phyloP scores from a whole-genome alignment of 2,888 invertebrate genomes.

The Noctua fimbriata region DNA sequence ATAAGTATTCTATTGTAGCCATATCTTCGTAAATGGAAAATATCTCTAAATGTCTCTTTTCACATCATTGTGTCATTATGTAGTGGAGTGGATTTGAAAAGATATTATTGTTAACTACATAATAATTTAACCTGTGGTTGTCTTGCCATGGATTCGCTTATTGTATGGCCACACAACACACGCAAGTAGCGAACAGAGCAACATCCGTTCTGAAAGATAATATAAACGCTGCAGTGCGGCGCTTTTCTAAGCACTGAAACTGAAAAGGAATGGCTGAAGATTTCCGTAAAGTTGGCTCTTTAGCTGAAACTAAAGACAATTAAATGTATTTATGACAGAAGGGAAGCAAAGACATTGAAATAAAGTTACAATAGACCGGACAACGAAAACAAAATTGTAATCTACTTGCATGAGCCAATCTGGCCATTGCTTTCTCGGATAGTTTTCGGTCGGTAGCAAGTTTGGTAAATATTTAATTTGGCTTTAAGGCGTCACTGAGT shows the following conservation, averaged over 20 bases:
- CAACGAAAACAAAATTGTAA: no score
- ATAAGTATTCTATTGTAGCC: neutral
- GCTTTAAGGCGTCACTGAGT: no score
- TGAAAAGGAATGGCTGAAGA: neutral
- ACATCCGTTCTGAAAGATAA: constrained; percentile 45
- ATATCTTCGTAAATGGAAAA: neutral
- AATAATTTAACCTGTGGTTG: no score
- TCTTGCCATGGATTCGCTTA: constrained; percentile 21
- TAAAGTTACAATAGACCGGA: no score
- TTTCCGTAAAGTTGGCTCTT: neutral
- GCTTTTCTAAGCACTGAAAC: constrained; percentile 25
- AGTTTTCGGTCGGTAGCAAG: no score
- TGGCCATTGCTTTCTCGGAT: no score
- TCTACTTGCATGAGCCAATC: no score
- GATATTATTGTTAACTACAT: neutral
- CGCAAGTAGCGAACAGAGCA: constrained; percentile 39
- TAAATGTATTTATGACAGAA: no score
- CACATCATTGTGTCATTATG: neutral
- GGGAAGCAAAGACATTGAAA: no score
- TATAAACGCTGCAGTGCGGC: constrained; percentile 46
- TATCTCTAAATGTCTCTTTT: neutral
- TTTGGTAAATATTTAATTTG: no score
- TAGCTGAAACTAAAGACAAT: neutral
- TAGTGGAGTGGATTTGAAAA: neutral
- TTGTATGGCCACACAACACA: constrained; percentile 56